A percentile compares a stretch with the other conserved stretches of the same genome.
These are phyloP conservation scores for Gerosis bhagava DNA, from an alignment of 2,888 invertebrate genomes.

Conservation along the genomic window DNA sequence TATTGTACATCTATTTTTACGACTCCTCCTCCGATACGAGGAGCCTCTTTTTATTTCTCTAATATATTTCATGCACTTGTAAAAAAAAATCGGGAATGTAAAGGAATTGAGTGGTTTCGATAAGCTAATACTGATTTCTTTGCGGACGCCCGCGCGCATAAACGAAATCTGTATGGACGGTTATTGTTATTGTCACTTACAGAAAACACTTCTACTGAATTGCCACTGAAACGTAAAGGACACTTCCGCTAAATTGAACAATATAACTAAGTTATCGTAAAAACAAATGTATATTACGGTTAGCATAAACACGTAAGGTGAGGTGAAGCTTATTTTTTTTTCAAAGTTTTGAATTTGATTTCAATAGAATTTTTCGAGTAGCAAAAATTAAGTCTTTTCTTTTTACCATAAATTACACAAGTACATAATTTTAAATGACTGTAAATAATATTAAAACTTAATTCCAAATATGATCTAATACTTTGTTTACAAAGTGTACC, in stretches of 20 bases:
- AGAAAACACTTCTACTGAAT: constrained; percentile 22
- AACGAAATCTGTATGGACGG: constrained; percentile 37
- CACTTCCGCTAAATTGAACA: constrained; percentile 17
- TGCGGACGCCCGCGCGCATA: constrained; percentile 57
- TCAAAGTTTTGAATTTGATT: no score
- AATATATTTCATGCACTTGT: constrained; percentile 67
- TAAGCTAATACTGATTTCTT: constrained; percentile 62
- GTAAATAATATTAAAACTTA: no score
- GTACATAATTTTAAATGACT: no score
- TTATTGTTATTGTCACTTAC: constrained; percentile 33
- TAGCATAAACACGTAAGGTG: neutral
- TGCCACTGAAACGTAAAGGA: constrained; percentile 16
- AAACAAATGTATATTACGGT: constrained; percentile 4
- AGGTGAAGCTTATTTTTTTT: no score
- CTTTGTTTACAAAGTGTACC: no score
- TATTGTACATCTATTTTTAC: constrained; percentile 72
- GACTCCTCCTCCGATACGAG: constrained; percentile 48
- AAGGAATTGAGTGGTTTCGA: constrained; percentile 60
- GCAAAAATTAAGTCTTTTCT: no score
- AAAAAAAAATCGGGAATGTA: constrained; percentile 62
- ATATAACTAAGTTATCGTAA: constrained; percentile 8
- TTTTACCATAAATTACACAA: no score
- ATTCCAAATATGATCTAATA: no score
- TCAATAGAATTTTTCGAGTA: no score
- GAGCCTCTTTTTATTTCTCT: constrained; percentile 70